phyloP scores from a whole-genome alignment of 2,797 vertebrate species.

The Amphiprion clarkii region DNA sequence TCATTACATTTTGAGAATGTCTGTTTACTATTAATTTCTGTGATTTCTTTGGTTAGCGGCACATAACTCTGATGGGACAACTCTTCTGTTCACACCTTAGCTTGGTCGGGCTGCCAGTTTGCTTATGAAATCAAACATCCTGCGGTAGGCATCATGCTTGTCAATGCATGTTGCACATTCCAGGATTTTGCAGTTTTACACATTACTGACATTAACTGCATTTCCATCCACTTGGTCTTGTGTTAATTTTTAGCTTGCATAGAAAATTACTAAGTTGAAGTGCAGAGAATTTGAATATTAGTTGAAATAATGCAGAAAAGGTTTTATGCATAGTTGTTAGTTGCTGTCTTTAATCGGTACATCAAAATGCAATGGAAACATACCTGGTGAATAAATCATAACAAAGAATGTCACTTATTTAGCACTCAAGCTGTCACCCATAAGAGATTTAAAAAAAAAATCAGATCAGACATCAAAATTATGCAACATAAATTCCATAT shows the following conservation, averaged over 20 bases:
- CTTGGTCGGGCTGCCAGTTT: not conserved
- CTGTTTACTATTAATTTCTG: not conserved
- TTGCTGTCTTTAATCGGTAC: no score
- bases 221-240: not conserved
- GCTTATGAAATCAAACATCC: not conserved
- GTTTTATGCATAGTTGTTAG: no score
- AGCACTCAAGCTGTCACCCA: no score
- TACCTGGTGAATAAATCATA: no score
- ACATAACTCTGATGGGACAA: slow-evolving; percentile 3
- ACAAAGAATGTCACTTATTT: no score
- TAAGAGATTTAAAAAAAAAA: no score
- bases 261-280: not conserved
- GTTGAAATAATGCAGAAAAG: no score
- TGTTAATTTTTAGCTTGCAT: not conserved
- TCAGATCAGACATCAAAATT: no score
- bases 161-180: not conserved
- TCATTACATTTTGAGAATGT: not conserved
- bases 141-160: not conserved
- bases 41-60: not conserved
- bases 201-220: not conserved
- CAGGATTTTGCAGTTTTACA: not conserved
- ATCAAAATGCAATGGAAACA: no score
- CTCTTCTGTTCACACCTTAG: not conserved
- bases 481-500: no score
- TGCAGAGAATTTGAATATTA: no score